These are phyloP conservation scores for Megaleporinus macrocephalus DNA, from an alignment of 2,113 vertebrate genomes.

Conservation along the genomic window DNA sequence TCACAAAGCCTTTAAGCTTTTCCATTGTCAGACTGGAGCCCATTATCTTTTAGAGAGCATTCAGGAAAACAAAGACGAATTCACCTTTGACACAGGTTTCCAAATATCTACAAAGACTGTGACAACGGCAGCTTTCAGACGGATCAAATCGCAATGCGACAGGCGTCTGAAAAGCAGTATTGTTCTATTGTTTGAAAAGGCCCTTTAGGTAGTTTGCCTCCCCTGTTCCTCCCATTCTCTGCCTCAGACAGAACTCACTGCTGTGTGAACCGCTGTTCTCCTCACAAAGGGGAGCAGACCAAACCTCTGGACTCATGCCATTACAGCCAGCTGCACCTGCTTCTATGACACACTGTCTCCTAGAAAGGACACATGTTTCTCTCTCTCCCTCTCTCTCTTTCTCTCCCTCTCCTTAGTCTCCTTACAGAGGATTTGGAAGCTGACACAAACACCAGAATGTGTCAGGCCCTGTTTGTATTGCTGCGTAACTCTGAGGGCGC, in stretches of 20 bases:
- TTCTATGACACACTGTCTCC: constrained; percentile 35
- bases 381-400: constrained; percentile 11
- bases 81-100: constrained; percentile 23
- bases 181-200: constrained; percentile 40
- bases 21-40: constrained; percentile 14
- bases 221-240: constrained; percentile 24
- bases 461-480: constrained; percentile 9
- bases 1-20: constrained; percentile 20
- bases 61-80: constrained; percentile 22
- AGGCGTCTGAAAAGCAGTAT: not conserved
- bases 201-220: constrained; percentile 33
- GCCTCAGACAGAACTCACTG: not conserved
- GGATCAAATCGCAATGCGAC: constrained; percentile 33
- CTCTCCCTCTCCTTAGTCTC: constrained; percentile 15
- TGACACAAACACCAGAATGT: constrained; percentile 33
- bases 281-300: constrained; percentile 13
- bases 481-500: not conserved
- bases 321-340: constrained; percentile 31
- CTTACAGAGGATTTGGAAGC: constrained; percentile 15
- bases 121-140: constrained; percentile 28
- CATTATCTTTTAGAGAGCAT: constrained; percentile 19
- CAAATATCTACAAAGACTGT: constrained; percentile 33
- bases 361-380: not conserved
- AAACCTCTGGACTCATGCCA: constrained; percentile 18
- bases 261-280: constrained; percentile 12